Percentiles rank a stretch among this genome's conserved stretches.
phyloP scores from a whole-genome alignment of 64 coral and sea anemone species.

The Dendrophyllia cribrosa region DNA sequence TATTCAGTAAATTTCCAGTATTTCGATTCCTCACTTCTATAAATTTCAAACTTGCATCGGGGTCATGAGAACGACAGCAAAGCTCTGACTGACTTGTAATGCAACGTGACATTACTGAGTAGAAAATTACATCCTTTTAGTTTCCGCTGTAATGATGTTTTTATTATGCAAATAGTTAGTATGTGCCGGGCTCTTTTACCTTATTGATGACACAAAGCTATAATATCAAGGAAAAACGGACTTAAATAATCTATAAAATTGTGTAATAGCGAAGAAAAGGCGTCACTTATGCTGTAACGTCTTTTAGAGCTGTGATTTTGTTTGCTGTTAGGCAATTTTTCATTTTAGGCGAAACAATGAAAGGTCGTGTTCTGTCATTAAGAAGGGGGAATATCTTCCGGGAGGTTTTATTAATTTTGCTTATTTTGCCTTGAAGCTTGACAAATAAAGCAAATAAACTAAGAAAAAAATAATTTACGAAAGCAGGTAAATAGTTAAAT shows the following conservation, averaged over 20 bases:
- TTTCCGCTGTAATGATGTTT: neutral
- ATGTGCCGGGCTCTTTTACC: neutral
- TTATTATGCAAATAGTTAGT: neutral
- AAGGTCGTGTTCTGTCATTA: slow-evolving; percentile 5
- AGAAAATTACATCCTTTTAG: neutral
- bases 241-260: neutral
- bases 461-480: neutral
- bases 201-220: neutral
- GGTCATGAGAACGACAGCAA: neutral
- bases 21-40: neutral
- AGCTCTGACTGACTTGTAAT: too few relatives aligned
- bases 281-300: neutral
- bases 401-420: slow-evolving; percentile 2
- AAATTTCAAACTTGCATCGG: neutral
- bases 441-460: slow-evolving; percentile 10
- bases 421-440: neutral
- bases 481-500: slow-evolving; percentile 9
- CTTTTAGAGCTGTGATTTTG: neutral
- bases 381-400: neutral
- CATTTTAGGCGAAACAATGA: neutral
- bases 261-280: neutral
- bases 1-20: too few relatives aligned
- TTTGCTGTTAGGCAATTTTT: neutral
- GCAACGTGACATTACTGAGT: too few relatives aligned
- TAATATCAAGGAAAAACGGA: neutral